phyloP scores from a whole-genome alignment of 2,888 invertebrate genomes.

The Epirrhoe tristata region DNA sequence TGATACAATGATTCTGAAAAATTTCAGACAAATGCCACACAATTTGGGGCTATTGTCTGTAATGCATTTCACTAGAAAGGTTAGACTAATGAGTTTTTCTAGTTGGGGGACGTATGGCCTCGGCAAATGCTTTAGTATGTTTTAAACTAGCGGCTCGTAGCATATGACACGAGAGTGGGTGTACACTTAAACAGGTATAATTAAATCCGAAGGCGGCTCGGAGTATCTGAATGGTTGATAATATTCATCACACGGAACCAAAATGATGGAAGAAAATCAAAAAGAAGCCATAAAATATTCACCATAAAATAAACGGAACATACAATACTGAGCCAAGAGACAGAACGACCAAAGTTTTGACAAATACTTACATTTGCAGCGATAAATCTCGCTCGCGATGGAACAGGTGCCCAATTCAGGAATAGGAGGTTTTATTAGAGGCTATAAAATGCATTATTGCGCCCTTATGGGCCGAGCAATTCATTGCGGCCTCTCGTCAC shows the following conservation, averaged over 20 bases:
- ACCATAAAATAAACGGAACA: background rate
- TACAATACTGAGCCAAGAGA: background rate
- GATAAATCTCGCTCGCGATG: slow-evolving; percentile 15
- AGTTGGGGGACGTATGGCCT: too few species aligned
- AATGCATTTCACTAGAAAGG: too few species aligned
- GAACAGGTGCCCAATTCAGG: slow-evolving; percentile 9
- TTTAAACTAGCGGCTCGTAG: too few species aligned
- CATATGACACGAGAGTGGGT: too few species aligned
- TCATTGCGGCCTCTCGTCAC: slow-evolving; percentile 11
- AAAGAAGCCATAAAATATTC: background rate
- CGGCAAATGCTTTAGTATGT: too few species aligned
- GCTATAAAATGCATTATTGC: slow-evolving; percentile 21
- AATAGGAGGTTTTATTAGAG: slow-evolving; percentile 19
- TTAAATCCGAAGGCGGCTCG: too few species aligned
- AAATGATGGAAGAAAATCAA: background rate
- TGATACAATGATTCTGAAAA: too few species aligned
- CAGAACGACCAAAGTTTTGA: slow-evolving; percentile 15
- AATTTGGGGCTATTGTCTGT: too few species aligned
- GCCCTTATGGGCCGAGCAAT: slow-evolving; percentile 8
- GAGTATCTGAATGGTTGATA: background rate
- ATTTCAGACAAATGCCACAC: too few species aligned
- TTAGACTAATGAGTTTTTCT: too few species aligned
- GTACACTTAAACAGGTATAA: too few species aligned
- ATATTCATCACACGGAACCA: background rate
- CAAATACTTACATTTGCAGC: slow-evolving; percentile 14